These are phyloP conservation scores for Willowsia nigromaculata DNA, from an alignment of 2,888 invertebrate species.

Conservation along the genomic window DNA sequence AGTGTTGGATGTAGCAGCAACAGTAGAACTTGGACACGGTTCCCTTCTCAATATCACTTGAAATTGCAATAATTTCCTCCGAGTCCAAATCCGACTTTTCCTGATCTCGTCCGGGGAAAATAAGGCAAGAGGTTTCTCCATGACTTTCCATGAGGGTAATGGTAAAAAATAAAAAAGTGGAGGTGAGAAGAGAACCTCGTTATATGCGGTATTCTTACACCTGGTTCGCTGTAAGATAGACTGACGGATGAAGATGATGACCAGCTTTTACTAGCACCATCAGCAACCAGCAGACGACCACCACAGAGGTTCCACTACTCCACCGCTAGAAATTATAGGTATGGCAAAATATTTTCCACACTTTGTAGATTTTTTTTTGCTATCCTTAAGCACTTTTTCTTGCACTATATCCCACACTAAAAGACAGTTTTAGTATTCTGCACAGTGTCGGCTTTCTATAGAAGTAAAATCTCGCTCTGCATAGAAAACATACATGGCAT, in stretches of 20 bases:
- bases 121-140: slow-evolving; percentile 63
- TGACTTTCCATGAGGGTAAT: slow-evolving; percentile 66
- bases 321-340: not conserved
- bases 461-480: slow-evolving; percentile 34
- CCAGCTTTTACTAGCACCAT: slow-evolving; percentile 37
- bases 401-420: not conserved
- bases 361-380: not conserved
- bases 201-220: slow-evolving; percentile 36
- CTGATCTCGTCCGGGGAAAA: slow-evolving; percentile 71
- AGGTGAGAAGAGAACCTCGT: slow-evolving; percentile 43
- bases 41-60: slow-evolving; percentile 67
- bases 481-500: slow-evolving; percentile 8
- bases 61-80: slow-evolving; percentile 69
- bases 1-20: slow-evolving; percentile 37
- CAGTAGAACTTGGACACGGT: slow-evolving; percentile 44
- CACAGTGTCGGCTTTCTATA: slow-evolving; percentile 11
- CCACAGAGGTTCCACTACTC: not conserved
- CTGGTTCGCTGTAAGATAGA: slow-evolving; percentile 8
- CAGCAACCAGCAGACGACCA: slow-evolving; percentile 17
- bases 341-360: not conserved
- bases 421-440: slow-evolving; percentile 28
- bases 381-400: not conserved
- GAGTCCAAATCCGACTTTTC: slow-evolving; percentile 69
- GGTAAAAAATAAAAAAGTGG: slow-evolving; percentile 13
- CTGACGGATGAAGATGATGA: slow-evolving; percentile 45